Evolutionary conservation across 2,888 invertebrate genomes (phyloP).

Genomic region (Fragum fragum): DNA sequence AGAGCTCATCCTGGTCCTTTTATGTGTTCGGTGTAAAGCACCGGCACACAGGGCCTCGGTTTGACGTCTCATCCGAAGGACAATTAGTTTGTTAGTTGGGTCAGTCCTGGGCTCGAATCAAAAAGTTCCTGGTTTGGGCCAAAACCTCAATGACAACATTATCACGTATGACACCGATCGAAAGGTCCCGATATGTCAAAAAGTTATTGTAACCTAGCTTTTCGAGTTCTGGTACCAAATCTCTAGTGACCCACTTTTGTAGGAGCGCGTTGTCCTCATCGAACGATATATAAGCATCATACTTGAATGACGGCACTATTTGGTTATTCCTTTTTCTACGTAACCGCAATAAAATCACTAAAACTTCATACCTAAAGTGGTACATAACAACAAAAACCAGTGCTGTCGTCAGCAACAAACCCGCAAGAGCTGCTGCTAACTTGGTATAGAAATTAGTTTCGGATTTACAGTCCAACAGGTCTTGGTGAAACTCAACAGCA

Average conservation of each 20-base stretch:
- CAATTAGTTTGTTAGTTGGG: too few species aligned
- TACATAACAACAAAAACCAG: conserved; percentile 1
- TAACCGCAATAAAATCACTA: conserved; percentile 24
- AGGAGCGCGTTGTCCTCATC: conserved; percentile 44
- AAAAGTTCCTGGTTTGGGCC: conserved; percentile 36
- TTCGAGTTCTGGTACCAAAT: conserved; percentile 28
- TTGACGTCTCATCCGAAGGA: too few species aligned
- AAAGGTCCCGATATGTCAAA: conserved; percentile 37
- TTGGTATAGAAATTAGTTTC: neutral
- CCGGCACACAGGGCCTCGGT: too few species aligned
- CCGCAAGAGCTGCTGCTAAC: conserved; percentile 2
- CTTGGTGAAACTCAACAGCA: conserved; percentile 14
- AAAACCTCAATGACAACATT: conserved; percentile 24
- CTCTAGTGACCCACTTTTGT: conserved; percentile 37
- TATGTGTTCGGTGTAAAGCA: too few species aligned
- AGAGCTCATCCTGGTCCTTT: too few species aligned
- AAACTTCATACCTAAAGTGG: conserved; percentile 39
- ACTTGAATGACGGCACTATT: neutral
- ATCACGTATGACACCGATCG: conserved; percentile 39
- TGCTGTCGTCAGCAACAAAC: neutral
- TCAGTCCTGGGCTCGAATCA: neutral
- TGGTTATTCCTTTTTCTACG: conserved; percentile 5
- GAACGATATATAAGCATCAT: conserved; percentile 51
- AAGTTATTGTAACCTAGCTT: conserved; percentile 34
- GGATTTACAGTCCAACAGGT: conserved; percentile 16